Base-by-base conservation (phyloP, 2,888 invertebrate genomes). In the Xylophagus ater region DNA sequence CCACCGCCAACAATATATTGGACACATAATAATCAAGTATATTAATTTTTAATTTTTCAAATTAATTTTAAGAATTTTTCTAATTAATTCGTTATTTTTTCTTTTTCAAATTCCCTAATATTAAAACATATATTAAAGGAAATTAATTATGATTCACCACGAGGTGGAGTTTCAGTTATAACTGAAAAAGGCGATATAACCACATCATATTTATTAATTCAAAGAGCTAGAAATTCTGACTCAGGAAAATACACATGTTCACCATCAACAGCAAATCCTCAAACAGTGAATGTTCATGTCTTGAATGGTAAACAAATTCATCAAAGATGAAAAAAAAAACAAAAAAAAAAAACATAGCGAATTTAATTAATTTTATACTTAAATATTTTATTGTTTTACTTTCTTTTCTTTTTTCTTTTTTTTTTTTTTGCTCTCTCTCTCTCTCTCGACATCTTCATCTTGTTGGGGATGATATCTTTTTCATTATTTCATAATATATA, bases 101-200 rank as follows among this genome's bases (percentile, higher is more conserved):
- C 10, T 23, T 31, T 15, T 31, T 24, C 21, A 24, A 32, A 20
- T 21, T 29, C 31, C 34, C 36, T 37, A 13, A 31, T 35, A 34
- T 41, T 42, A 24, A 4, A 32, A 33, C 32, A 8, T 40, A n/a
- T 50, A 29, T 46, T 45, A 47, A 47, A 86, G 85, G 85, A 86
- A 67, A 87, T 88, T 55, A 87, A 86, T 69, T 88, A 87, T 66
- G 87, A 87, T 65, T 85, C 86, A 14, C 82, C 85, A 3, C 72
- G 87, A 40, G 87, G 87, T 6, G 87, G 87, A 3, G 86, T 88
- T 32, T 83, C 82, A 37, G 86, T 87, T 41, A 85, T 87, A 62
- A 87, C 86, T 29, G 87, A 87, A 67, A 88, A 87, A 62, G 85
- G 86, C 15, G 84, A 86, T 65, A 81, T 84, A 50, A 87, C 87